phyloP scores from a whole-genome alignment of 2,113 vertebrate species.

The Vombatus ursinus region DNA sequence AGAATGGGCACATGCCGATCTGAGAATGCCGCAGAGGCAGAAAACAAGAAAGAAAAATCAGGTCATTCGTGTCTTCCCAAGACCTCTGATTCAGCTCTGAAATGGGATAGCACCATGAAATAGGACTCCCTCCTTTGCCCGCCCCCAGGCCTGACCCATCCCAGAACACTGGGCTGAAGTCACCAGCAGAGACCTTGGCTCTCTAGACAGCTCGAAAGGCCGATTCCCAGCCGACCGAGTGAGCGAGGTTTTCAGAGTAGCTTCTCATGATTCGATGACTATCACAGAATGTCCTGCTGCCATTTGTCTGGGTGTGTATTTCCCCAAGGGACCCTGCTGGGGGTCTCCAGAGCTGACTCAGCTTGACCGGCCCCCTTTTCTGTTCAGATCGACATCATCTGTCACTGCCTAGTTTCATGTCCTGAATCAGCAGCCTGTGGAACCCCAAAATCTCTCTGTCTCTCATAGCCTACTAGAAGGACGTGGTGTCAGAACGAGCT shows the following conservation, averaged over 20 bases:
- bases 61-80: neutral
- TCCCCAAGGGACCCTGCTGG: neutral
- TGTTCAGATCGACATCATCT: neutral
- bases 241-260: neutral
- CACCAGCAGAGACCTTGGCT: neutral
- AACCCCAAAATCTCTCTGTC: neutral
- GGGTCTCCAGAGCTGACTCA: neutral
- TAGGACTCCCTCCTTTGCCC: neutral
- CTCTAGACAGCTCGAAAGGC: neutral
- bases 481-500: neutral
- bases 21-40: neutral
- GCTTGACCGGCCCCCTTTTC: neutral
- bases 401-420: neutral
- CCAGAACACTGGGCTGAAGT: neutral
- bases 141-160: neutral
- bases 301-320: too few species aligned
- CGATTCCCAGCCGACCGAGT: too few species aligned
- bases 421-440: neutral
- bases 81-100: neutral
- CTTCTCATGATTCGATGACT: neutral
- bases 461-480: neutral
- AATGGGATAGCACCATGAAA: neutral
- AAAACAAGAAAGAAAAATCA: constrained; percentile 5
- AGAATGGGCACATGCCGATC: too few species aligned
- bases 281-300: neutral